phyloP scores from a whole-genome alignment of 2,113 vertebrate species.

The Chloropsis hardwickii region DNA sequence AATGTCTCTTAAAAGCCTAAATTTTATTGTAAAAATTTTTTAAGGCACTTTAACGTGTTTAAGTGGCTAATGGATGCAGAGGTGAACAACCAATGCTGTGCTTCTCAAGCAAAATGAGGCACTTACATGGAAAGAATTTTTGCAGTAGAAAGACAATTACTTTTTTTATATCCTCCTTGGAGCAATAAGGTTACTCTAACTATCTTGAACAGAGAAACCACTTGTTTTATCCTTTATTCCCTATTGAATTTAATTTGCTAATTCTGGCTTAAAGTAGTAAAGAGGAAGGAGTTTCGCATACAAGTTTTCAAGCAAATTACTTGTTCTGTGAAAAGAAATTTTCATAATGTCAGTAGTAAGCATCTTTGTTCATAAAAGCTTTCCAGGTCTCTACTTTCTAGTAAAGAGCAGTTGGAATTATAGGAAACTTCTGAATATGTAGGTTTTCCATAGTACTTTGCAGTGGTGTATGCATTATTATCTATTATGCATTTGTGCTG shows the following conservation, averaged over 20 bases:
- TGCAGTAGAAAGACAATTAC: neutral
- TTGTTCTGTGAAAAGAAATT: neutral
- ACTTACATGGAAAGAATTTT: neutral
- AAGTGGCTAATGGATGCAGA: neutral
- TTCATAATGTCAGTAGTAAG: neutral
- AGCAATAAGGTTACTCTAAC: neutral
- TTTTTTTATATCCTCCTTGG: neutral
- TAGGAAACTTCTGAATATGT: neutral
- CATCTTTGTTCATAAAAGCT: neutral
- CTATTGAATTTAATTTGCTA: neutral
- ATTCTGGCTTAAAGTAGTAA: neutral
- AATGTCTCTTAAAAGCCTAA: neutral
- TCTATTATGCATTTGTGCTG: neutral
- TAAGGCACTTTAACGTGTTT: neutral
- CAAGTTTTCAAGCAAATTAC: neutral
- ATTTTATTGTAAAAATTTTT: neutral
- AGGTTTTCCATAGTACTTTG: neutral
- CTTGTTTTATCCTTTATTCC: neutral
- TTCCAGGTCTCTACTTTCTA: neutral
- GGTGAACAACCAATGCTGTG: neutral
- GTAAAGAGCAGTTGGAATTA: neutral
- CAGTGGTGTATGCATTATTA: neutral
- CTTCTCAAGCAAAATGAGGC: neutral
- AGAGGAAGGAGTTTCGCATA: neutral
- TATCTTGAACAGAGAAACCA: neutral